Evolutionary conservation across 2,888 invertebrate species (phyloP), one percentile per base, ranked within the genome.

Genomic region (Ashinkailepas kermadecensis): DNA sequence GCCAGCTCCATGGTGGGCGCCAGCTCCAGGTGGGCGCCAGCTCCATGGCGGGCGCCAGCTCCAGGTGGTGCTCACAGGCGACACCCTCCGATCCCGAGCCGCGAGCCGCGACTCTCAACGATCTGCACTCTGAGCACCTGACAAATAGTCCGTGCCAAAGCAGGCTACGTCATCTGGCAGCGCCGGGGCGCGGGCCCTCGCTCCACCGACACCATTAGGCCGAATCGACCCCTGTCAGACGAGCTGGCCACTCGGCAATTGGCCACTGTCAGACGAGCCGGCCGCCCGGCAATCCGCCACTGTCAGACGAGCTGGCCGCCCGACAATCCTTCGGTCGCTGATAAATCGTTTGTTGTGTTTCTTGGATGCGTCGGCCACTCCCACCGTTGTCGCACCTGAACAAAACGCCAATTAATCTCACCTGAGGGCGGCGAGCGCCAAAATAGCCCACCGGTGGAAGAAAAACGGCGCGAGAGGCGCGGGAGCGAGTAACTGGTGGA

Each of bases 351-450:
- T 70, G 39, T 70, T 70, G 39, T 70, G 70, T 70, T 13, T 39
- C 39, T 8, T 39, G 70, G 39, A 70, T 39, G 70, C 70, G 70
- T 70, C 39, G 12, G 70, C 15, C 70, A 25, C 70, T 70, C 70
- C 70, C 70, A 8, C 39, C 15, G 70, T 21, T 70, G 70, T 70
- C 70, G 70, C 25, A 13, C 39, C 13, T 15, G 39, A 39, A 70
- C 70, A 70, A 70, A 70, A 70, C 70, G 70, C 13, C 39, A 39
- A 70, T 70, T 39, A 70, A 39, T 70, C 70, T 39, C 39, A 39
- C 13, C 39, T 21, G 23, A 25, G 67, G 23, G 67, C 25, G 67
- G n/a, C 65, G n/a, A n/a, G 65, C 65, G 8, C 10, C 70, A 39
- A 70, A 70, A 70, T 70, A 70, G 39, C 70, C 39, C 39, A 9